Conservation (phyloP, 2,113 vertebrate genomes). For the Heteronetta atricapilla region DNA sequence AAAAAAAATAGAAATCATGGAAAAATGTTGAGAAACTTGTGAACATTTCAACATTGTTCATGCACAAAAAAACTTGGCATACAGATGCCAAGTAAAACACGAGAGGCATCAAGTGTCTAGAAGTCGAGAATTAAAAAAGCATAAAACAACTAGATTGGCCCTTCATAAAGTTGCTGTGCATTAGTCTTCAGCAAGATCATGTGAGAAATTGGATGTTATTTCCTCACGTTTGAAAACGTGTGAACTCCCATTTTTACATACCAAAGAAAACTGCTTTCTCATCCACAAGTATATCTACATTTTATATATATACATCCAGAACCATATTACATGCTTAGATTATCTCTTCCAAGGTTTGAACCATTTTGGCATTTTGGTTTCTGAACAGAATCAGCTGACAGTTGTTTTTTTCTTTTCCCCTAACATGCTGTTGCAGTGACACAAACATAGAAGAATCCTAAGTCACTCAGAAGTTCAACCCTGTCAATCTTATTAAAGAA, state of each 20-base stretch:
- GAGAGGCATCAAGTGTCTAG: neutral
- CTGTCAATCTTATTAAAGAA: slow-evolving; percentile 3
- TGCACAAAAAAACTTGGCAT: neutral
- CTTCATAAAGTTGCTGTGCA: neutral
- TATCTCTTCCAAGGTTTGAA: neutral
- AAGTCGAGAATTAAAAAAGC: neutral
- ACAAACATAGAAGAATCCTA: slow-evolving; percentile 11
- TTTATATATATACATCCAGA: neutral
- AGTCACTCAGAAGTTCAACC: slow-evolving; percentile 24
- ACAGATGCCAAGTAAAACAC: neutral
- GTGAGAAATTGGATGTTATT: neutral
- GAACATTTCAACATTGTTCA: neutral
- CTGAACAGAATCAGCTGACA: neutral
- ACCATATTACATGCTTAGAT: neutral
- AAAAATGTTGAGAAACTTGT: neutral
- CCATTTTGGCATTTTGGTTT: neutral
- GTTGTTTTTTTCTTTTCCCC: slow-evolving; percentile 1
- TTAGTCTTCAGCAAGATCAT: neutral
- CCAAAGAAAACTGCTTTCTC: neutral
- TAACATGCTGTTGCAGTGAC: neutral
- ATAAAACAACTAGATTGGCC: neutral
- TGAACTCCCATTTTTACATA: neutral
- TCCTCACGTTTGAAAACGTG: neutral
- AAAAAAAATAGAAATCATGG: neutral
- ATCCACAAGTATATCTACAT: neutral